These are phyloP conservation scores for Varanus salvator DNA, from an alignment of 2,113 vertebrate species.

Conservation along the genomic window DNA sequence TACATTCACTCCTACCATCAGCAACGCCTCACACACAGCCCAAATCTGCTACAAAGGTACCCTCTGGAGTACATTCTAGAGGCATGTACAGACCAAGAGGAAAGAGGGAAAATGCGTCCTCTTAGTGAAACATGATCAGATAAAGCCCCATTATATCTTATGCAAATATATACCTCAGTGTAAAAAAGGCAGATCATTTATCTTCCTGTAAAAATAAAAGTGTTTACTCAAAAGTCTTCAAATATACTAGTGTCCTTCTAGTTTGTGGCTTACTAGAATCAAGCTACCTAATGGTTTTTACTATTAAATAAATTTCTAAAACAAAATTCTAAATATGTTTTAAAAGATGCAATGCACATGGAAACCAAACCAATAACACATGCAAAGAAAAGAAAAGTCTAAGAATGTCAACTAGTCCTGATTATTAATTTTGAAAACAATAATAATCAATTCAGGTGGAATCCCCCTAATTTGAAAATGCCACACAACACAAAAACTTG, in stretches of 20 bases:
- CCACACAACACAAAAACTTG: not conserved
- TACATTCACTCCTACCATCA: too few species aligned
- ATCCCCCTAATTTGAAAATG: not conserved
- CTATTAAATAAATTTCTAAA: not conserved
- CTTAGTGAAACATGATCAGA: too few species aligned
- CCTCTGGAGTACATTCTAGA: too few species aligned
- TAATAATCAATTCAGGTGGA: not conserved
- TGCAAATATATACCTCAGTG: not conserved
- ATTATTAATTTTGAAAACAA: not conserved
- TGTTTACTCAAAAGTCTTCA: not conserved
- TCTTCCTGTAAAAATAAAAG: not conserved
- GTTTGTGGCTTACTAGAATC: not conserved
- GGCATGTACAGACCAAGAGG: too few species aligned
- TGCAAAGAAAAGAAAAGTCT: not conserved
- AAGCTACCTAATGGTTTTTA: not conserved
- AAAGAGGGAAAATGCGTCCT: too few species aligned
- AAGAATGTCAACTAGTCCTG: not conserved
- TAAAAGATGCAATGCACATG: not conserved
- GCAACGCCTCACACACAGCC: too few species aligned
- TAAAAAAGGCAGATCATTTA: not conserved
- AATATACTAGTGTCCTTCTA: not conserved
- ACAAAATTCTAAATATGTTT: not conserved
- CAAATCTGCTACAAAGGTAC: too few species aligned
- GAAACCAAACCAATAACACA: not conserved
- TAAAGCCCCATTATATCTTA: not conserved